Evolutionary conservation across 2,888 invertebrate species (phyloP).

Genomic region (Stenolophus ochropezus): DNA sequence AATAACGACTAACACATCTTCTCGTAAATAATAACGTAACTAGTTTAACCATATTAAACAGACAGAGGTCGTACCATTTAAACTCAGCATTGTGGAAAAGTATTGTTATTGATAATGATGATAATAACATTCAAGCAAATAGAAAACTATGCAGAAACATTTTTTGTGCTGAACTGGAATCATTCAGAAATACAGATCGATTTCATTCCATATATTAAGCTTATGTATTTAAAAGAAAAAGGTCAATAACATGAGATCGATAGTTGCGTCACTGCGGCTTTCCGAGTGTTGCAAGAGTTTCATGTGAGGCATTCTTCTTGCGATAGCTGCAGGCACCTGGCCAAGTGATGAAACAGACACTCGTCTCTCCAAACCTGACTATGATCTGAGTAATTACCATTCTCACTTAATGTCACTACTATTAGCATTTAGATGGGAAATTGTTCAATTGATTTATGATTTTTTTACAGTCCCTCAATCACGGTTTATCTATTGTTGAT

Average conservation of each 20-base stretch:
- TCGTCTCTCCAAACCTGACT: background rate
- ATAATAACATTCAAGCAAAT: too few relatives aligned
- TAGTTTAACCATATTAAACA: too few relatives aligned
- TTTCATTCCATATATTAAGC: too few relatives aligned
- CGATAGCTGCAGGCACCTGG: background rate
- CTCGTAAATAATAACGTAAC: too few relatives aligned
- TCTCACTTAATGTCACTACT: background rate
- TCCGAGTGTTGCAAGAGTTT: background rate
- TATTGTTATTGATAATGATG: too few relatives aligned
- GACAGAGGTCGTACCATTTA: too few relatives aligned
- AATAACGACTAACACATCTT: too few relatives aligned
- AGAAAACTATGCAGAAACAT: too few relatives aligned
- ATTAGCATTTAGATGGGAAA: background rate
- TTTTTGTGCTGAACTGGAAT: too few relatives aligned
- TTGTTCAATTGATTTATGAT: background rate
- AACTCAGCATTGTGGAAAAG: too few relatives aligned
- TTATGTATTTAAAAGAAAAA: background rate
- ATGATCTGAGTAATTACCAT: background rate
- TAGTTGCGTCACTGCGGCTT: background rate
- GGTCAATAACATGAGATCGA: background rate
- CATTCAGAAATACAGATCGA: too few relatives aligned
- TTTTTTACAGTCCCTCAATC: background rate
- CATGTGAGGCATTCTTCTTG: background rate
- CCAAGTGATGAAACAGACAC: background rate
- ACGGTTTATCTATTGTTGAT: too few relatives aligned